Conservation (phyloP, 2,797 vertebrate genomes). For the Spondyliosoma cantharus region DNA sequence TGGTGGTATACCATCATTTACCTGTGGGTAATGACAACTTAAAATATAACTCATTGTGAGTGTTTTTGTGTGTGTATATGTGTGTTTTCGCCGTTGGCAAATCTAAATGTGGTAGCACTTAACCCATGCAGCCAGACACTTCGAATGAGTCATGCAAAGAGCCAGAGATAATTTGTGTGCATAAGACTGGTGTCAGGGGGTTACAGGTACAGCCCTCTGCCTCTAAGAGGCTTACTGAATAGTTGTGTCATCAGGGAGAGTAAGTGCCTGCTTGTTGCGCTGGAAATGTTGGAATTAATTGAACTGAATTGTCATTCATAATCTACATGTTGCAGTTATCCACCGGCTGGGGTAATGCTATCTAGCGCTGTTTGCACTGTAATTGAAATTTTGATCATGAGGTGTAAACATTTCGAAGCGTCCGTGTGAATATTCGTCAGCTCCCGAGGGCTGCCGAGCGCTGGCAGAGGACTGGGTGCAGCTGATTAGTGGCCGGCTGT, state of each 20-base stretch:
- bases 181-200: slow-evolving; percentile 60
- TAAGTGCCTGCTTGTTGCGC: slow-evolving; percentile 81
- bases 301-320: slow-evolving; percentile 87
- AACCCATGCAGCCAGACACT: slow-evolving; percentile 62
- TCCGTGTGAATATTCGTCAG: slow-evolving; percentile 90
- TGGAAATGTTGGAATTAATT: slow-evolving; percentile 87
- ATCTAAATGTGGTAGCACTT: slow-evolving; percentile 44
- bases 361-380: slow-evolving; percentile 88
- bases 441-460: slow-evolving; percentile 78
- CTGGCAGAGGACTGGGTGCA: slow-evolving; percentile 74
- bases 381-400: slow-evolving; percentile 89
- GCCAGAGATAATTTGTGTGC: slow-evolving; percentile 60
- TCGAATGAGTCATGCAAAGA: slow-evolving; percentile 59
- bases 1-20: slow-evolving; percentile 7
- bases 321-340: slow-evolving; percentile 83
- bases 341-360: slow-evolving; percentile 80
- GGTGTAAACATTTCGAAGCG: slow-evolving; percentile 88
- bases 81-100: slow-evolving; percentile 25
- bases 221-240: slow-evolving; percentile 62
- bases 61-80: no score
- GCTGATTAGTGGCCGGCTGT: slow-evolving; percentile 75
- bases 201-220: slow-evolving; percentile 63
- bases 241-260: slow-evolving; percentile 78
- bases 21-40: slow-evolving; percentile 10
- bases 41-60: slow-evolving; percentile 4